Conservation (phyloP, 1,140 invertebrate species). For the Reticulitermes speratus region DNA sequence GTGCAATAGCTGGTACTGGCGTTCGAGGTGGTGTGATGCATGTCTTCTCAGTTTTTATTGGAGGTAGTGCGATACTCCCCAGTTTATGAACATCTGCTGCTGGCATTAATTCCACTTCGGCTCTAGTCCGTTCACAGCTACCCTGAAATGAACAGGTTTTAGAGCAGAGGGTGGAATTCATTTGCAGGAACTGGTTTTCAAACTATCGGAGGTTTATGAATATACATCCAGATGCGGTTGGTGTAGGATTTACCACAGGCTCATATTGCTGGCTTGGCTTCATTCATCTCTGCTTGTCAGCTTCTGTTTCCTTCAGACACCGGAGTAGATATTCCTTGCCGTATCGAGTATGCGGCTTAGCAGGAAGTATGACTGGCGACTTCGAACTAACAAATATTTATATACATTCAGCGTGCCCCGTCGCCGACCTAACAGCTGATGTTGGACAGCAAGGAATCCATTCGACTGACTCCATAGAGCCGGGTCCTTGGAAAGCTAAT, state of each 20-base stretch:
- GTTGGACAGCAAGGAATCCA: too few species aligned
- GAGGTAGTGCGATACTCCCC: not conserved
- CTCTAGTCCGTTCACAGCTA: not conserved
- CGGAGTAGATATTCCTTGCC: not conserved
- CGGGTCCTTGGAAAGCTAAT: too few species aligned
- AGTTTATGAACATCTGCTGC: conserved; percentile 18
- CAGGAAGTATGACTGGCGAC: too few species aligned
- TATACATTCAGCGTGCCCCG: too few species aligned
- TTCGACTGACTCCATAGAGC: too few species aligned
- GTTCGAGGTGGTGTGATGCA: not conserved
- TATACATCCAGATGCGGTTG: not conserved
- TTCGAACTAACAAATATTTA: too few species aligned
- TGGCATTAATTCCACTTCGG: not conserved
- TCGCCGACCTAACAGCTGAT: too few species aligned
- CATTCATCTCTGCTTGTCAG: conserved; percentile 10
- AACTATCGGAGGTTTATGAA: conserved; percentile 8
- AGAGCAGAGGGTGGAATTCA: not conserved
- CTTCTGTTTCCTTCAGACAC: not conserved
- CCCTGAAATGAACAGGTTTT: not conserved
- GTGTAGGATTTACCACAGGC: not conserved
- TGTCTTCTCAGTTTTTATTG: not conserved
- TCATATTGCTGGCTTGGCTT: not conserved
- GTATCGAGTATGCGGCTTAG: not conserved
- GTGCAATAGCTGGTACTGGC: not conserved
- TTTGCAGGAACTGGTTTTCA: conserved; percentile 16